These are phyloP conservation scores for Sciurus carolinensis DNA, from an alignment of 2,797 vertebrate species.

Conservation along the genomic window DNA sequence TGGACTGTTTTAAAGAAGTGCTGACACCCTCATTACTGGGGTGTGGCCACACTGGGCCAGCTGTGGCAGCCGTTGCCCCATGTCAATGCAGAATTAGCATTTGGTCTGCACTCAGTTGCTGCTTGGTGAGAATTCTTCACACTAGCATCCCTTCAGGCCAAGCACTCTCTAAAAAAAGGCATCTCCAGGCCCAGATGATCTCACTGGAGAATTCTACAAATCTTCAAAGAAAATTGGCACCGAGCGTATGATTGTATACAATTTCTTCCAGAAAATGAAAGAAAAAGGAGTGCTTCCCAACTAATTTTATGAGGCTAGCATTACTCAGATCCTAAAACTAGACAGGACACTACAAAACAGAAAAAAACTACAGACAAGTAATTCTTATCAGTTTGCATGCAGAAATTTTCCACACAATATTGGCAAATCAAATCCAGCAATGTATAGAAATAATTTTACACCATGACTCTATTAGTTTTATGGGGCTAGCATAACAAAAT, in stretches of 20 bases:
- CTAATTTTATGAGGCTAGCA: neutral
- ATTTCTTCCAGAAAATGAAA: neutral
- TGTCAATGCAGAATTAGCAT: neutral
- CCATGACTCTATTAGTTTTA: too few species aligned
- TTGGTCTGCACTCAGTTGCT: neutral
- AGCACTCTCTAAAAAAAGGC: neutral
- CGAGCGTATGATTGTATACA: too few species aligned
- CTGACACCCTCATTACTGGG: neutral
- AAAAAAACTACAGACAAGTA: too few species aligned
- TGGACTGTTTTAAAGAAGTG: neutral
- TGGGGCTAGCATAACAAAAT: neutral
- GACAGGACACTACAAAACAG: neutral
- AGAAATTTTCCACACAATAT: neutral
- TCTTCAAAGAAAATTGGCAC: neutral
- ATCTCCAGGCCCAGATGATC: neutral
- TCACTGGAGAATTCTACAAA: neutral
- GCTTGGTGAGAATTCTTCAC: neutral
- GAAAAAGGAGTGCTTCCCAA: neutral
- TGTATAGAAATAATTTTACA: neutral
- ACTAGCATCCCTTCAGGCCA: neutral
- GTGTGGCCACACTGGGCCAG: neutral
- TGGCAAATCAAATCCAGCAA: neutral
- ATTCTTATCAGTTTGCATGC: too few species aligned
- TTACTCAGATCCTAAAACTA: neutral
- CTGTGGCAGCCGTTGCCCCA: rapidly evolving